Conservation (phyloP, 30 jellyfish, hydroid and myxozoan species). For the Hydra vulgaris region DNA sequence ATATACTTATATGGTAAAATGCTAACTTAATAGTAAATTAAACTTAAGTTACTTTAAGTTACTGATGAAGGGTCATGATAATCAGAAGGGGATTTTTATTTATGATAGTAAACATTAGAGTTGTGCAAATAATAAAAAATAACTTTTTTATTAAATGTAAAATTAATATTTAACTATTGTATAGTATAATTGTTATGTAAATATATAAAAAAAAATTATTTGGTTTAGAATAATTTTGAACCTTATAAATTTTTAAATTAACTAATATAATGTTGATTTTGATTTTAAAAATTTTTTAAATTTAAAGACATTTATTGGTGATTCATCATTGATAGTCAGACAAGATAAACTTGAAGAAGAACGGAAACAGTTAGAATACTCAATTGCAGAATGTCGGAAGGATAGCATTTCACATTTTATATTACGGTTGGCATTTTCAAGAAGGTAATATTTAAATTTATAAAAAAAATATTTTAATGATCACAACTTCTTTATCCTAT, state of each 20-base stretch:
- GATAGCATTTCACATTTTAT: conserved; percentile 90
- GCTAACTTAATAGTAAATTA: no score
- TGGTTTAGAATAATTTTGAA: no score
- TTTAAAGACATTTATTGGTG: neutral
- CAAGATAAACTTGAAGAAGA: conserved; percentile 1
- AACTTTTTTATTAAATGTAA: no score
- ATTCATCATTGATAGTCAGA: neutral
- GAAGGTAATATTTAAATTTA: conserved; percentile 43
- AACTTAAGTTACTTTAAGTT: no score
- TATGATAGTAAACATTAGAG: no score
- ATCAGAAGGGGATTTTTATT: no score
- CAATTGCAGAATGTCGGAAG: conserved; percentile 37
- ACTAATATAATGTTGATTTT: neutral
- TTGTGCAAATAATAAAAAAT: no score
- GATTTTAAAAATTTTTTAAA: neutral
- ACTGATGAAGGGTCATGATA: no score
- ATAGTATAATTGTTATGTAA: no score
- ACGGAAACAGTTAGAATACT: neutral
- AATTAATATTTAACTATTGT: no score
- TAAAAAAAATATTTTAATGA: neutral
- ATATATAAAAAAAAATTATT: no score
- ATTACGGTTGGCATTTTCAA: conserved; percentile 77
- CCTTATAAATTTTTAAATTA: neutral
- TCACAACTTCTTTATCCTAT: neutral
- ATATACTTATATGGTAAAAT: no score